phyloP scores from a whole-genome alignment of 2,797 vertebrate genomes.

The Sternarchorhynchus goeldii region DNA sequence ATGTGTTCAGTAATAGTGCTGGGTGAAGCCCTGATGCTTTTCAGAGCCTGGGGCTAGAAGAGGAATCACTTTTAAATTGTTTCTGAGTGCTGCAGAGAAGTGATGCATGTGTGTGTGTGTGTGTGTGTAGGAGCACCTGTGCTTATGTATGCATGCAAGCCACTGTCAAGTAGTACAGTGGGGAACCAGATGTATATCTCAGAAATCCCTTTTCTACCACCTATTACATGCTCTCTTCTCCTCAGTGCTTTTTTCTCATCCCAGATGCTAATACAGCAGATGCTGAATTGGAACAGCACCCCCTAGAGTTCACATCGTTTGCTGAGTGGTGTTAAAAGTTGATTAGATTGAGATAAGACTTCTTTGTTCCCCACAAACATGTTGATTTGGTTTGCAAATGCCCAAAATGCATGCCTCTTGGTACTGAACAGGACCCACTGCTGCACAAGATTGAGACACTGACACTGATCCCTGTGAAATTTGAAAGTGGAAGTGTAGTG shows the following conservation, averaged over 20 bases:
- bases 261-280: neutral
- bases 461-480: constrained; percentile 2
- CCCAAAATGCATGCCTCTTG: neutral
- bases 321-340: constrained; percentile 3
- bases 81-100: constrained; percentile 1
- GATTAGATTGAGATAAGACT: neutral
- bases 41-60: constrained; percentile 9
- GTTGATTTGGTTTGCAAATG: neutral
- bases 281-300: constrained; percentile 40
- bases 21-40: constrained; percentile 23
- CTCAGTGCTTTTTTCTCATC: constrained; percentile 4
- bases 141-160: constrained; percentile 21
- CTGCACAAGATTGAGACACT: neutral
- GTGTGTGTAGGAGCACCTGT: neutral
- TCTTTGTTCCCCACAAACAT: neutral
- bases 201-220: neutral
- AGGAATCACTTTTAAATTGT: constrained; percentile 22
- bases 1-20: constrained; percentile 35
- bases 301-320: constrained; percentile 37
- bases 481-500: neutral
- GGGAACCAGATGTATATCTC: neutral
- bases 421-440: neutral
- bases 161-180: constrained; percentile 18
- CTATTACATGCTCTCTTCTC: neutral
- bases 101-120: neutral